Percentiles rank a stretch among this genome's conserved stretches.
phyloP scores from a whole-genome alignment of 2,113 vertebrate genomes.

The Atractosteus spatula region DNA sequence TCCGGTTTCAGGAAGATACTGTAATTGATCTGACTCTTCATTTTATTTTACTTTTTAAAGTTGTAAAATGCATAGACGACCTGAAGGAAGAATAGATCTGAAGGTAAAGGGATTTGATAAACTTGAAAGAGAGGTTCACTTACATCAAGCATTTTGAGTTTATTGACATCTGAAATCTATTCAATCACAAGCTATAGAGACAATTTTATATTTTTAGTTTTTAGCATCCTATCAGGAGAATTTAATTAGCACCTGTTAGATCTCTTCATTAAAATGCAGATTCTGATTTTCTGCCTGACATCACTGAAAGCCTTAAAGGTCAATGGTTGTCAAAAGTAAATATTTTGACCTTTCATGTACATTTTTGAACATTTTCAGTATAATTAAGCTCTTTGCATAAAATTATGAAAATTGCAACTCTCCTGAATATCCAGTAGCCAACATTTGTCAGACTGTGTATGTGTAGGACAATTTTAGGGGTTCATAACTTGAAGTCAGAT shows the following conservation, averaged over 20 bases:
- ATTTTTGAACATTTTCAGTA: not conserved
- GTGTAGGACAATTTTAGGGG: no score
- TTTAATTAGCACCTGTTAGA: conserved; percentile 24
- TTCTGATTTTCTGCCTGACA: conserved; percentile 17
- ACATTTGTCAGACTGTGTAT: no score
- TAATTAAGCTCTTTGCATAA: not conserved
- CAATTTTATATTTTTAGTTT: conserved; percentile 9
- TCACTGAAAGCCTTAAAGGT: conserved; percentile 27
- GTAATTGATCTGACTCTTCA: no score
- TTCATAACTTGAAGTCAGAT: no score
- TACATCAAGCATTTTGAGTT: not conserved
- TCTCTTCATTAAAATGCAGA: conserved; percentile 27
- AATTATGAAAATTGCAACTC: not conserved
- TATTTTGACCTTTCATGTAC: conserved; percentile 26
- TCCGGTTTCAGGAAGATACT: no score
- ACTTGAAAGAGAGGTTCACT: no score
- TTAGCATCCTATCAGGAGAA: conserved; percentile 16
- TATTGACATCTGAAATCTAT: conserved; percentile 2
- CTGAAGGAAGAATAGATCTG: no score
- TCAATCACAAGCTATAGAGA: conserved; percentile 17
- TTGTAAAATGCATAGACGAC: no score
- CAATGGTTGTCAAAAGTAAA: conserved; percentile 13
- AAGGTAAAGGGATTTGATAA: no score
- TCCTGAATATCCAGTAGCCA: no score
- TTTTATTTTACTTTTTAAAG: no score